These are phyloP conservation scores for Oceanodroma tethys DNA, from an alignment of 2,113 vertebrate species.

Conservation along the genomic window DNA sequence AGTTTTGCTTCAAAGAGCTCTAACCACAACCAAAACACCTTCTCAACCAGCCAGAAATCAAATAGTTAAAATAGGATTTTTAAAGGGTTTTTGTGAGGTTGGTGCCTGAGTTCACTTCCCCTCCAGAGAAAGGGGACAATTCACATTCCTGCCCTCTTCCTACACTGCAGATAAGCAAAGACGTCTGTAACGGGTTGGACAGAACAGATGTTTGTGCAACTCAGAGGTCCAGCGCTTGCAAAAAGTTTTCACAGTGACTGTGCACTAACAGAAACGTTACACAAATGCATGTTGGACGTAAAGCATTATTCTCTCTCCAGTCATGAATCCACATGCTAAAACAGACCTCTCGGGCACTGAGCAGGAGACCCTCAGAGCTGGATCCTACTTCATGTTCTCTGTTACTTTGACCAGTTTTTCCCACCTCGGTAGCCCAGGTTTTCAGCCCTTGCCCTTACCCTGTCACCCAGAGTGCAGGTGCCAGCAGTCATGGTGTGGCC, in stretches of 20 bases:
- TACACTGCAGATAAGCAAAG: constrained; percentile 39
- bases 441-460: neutral
- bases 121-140: constrained; percentile 25
- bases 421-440: neutral
- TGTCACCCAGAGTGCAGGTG: neutral
- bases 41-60: neutral
- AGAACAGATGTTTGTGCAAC: neutral
- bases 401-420: neutral
- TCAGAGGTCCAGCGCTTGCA: neutral
- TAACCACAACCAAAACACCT: neutral
- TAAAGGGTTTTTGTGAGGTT: constrained; percentile 24
- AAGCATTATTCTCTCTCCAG: neutral
- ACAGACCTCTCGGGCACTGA: neutral
- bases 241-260: neutral
- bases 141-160: constrained; percentile 42
- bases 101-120: constrained; percentile 40
- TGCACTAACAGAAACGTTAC: neutral
- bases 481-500: neutral
- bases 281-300: neutral
- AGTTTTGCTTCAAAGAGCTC: neutral
- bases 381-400: neutral
- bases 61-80: neutral
- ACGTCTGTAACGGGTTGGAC: neutral
- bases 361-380: neutral
- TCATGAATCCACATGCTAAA: rapidly evolving